Percentiles rank a stretch among this genome's conserved stretches.
Conservation (phyloP, 1,140 invertebrate genomes). For the Lordiphosa mommai region DNA sequence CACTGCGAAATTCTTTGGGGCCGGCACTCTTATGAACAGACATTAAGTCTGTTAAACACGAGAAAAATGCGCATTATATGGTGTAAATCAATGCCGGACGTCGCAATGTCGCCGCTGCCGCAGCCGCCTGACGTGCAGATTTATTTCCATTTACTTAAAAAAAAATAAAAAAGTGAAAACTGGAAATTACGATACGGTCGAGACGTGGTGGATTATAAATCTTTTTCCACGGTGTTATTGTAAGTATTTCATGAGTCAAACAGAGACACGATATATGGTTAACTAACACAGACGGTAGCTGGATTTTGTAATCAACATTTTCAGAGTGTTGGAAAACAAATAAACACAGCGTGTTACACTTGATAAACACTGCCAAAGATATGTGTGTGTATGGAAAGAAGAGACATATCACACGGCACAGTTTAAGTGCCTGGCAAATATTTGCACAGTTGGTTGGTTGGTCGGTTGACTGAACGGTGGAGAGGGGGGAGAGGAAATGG, state of each 20-base stretch:
- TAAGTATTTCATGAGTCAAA: conserved; percentile 25
- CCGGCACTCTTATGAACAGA: conserved; percentile 52
- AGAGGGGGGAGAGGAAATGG: conserved; percentile 25
- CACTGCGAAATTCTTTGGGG: conserved; percentile 19
- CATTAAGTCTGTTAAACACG: conserved; percentile 73
- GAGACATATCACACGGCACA: conserved; percentile 17
- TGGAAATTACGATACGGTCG: conserved; percentile 47
- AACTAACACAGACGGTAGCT: conserved; percentile 1
- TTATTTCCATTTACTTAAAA: conserved; percentile 54
- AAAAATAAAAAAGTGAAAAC: conserved; percentile 63
- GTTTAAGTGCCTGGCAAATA: conserved; percentile 52
- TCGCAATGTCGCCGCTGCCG: conserved; percentile 20
- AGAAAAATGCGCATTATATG: conserved; percentile 64
- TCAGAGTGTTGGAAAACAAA: conserved; percentile 65
- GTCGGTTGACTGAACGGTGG: conserved; percentile 3
- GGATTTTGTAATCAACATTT: conserved; percentile 48
- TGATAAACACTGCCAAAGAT: conserved; percentile 50
- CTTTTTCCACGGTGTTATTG: conserved; percentile 28
- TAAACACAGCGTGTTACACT: conserved; percentile 66
- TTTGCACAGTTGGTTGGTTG: conserved; percentile 42
- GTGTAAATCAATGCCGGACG: conserved; percentile 61
- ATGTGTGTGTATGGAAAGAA: conserved; percentile 2
- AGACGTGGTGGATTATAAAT: conserved; percentile 40
- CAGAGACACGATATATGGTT: neutral
- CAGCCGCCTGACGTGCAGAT: conserved; percentile 45